Percentiles rank a stretch among this genome's conserved stretches.
These are phyloP conservation scores for Hemibagrus guttatus DNA, from an alignment of 2,797 vertebrate genomes.

Conservation along the genomic window DNA sequence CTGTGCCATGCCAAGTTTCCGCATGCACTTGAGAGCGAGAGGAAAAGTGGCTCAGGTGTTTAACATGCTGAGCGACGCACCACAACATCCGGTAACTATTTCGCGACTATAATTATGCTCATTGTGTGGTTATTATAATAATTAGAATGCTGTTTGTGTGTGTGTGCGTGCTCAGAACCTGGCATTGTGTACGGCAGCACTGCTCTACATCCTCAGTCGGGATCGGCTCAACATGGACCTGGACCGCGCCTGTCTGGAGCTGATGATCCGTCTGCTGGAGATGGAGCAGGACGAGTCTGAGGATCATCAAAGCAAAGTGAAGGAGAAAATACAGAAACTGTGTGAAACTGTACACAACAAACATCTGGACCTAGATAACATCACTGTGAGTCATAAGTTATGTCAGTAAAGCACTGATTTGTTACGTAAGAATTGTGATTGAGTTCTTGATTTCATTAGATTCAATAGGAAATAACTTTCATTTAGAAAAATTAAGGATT, in stretches of 20 bases:
- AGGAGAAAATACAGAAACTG: constrained; percentile 95
- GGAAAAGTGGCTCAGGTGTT: constrained; percentile 98
- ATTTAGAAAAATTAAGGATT: too few relatives aligned
- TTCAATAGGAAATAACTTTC: background rate
- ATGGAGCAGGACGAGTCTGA: constrained; percentile 84
- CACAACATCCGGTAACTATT: constrained; percentile 87
- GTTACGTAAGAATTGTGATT: too few relatives aligned
- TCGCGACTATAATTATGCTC: constrained; percentile 7
- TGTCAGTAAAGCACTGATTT: background rate
- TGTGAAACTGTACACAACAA: constrained; percentile 99
- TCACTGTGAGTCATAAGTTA: constrained; percentile 81
- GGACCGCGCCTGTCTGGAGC: constrained; percentile 92
- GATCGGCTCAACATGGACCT: constrained; percentile 98
- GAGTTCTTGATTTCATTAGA: background rate
- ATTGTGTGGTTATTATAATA: background rate
- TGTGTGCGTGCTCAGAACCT: constrained; percentile 79
- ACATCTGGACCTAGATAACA: constrained; percentile 96
- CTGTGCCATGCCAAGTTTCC: constrained; percentile 98
- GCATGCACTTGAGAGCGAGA: constrained; percentile 94
- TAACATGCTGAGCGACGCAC: constrained; percentile 95
- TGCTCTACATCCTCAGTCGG: constrained; percentile 97
- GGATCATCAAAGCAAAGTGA: constrained; percentile 88
- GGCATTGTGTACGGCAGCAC: constrained; percentile 92
- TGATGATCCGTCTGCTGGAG: constrained; percentile 96
- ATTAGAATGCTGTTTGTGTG: background rate